Evolutionary conservation across 2,797 vertebrate species (phyloP).

Genomic region (Acomys russatus): DNA sequence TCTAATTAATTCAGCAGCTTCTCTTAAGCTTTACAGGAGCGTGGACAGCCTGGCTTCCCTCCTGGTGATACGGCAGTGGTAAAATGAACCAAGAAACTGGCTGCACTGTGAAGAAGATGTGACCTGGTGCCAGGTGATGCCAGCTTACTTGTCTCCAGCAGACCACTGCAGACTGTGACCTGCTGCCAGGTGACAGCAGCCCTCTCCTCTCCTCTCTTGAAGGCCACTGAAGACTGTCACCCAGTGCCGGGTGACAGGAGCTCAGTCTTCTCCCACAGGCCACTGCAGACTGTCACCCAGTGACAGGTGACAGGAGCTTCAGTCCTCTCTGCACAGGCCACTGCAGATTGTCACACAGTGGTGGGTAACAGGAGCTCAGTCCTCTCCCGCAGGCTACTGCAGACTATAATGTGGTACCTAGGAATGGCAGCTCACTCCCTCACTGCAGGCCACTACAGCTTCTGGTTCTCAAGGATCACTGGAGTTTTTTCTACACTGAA

Average conservation of each 20-base stretch:
- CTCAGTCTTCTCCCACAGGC: too few species aligned
- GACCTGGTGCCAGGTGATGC: slow-evolving; percentile 43
- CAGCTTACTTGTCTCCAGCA: slow-evolving; percentile 37
- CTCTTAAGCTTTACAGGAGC: slow-evolving; percentile 68
- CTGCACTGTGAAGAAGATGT: slow-evolving; percentile 51
- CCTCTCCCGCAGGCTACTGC: too few species aligned
- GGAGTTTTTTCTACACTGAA: slow-evolving; percentile 18
- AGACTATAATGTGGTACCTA: too few species aligned
- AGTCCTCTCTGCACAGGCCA: too few species aligned
- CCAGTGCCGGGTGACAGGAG: not conserved
- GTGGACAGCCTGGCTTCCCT: slow-evolving; percentile 58
- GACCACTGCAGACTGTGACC: not conserved
- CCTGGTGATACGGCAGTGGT: slow-evolving; percentile 10
- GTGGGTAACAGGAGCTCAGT: too few species aligned
- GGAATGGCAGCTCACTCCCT: too few species aligned
- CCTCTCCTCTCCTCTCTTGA: not conserved
- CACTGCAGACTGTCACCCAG: too few species aligned
- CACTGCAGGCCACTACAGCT: slow-evolving; percentile 44
- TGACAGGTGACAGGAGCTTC: too few species aligned
- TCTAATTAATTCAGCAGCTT: slow-evolving; percentile 85
- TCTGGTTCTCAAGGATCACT: slow-evolving; percentile 77
- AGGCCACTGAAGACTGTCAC: not conserved
- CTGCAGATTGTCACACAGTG: too few species aligned
- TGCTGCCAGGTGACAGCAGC: not conserved
- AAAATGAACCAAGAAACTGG: slow-evolving; percentile 64